A percentile compares a stretch with the other conserved stretches of the same genome.
These are phyloP conservation scores for Cacoxenus indagator DNA, from an alignment of 2,888 invertebrate species.

Conservation along the genomic window DNA sequence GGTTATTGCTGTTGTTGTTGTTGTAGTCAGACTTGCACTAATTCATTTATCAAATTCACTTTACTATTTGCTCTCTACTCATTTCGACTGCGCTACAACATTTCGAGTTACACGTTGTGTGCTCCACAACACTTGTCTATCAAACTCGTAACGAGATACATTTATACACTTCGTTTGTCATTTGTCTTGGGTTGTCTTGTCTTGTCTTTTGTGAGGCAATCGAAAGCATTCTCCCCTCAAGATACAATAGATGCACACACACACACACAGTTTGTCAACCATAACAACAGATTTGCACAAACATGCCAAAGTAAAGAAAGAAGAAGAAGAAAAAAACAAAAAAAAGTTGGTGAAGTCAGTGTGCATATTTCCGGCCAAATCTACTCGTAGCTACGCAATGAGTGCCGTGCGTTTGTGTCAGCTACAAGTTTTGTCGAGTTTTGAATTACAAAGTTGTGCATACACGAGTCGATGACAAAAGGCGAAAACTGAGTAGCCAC, in stretches of 20 bases:
- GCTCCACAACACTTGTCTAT: conserved; percentile 20
- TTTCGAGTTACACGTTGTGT: neutral
- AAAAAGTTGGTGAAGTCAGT: conserved; percentile 2
- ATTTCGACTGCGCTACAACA: neutral
- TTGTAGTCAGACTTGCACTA: neutral
- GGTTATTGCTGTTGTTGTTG: neutral
- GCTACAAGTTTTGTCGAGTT: conserved; percentile 2
- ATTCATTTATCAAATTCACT: conserved; percentile 23
- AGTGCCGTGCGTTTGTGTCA: neutral
- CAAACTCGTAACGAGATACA: conserved; percentile 21
- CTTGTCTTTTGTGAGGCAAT: too few species aligned
- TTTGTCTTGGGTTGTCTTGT: neutral
- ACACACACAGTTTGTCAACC: neutral
- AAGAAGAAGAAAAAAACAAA: neutral
- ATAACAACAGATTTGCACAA: conserved; percentile 12
- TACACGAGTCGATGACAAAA: neutral
- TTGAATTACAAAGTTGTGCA: conserved; percentile 16
- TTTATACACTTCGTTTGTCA: conserved; percentile 23
- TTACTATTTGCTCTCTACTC: neutral
- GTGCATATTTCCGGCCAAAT: conserved; percentile 13
- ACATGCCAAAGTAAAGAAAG: neutral
- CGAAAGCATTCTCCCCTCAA: too few species aligned
- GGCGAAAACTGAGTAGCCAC: neutral
- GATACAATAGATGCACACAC: too few species aligned
- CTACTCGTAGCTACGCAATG: neutral